Conservation (phyloP, 2,888 invertebrate species). For the Pseudococcus viburni region DNA sequence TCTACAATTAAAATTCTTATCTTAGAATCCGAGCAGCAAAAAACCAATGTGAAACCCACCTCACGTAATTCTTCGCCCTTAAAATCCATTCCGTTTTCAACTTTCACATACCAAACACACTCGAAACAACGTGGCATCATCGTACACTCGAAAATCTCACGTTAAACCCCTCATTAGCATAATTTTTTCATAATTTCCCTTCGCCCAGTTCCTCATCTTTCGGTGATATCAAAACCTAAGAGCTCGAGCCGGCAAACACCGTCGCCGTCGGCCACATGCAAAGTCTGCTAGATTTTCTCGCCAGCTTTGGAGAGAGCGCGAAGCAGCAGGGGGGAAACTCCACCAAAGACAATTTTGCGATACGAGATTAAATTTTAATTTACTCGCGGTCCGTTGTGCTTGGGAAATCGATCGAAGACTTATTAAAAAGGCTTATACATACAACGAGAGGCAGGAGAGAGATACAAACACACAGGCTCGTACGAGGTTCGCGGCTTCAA, state of each 20-base stretch:
- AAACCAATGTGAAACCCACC: too few relatives aligned
- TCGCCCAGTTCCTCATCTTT: background rate
- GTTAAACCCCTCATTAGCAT: background rate
- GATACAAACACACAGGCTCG: background rate
- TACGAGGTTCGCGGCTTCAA: background rate
- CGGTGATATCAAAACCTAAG: background rate
- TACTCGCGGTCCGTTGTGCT: constrained; percentile 44
- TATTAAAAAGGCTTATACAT: constrained; percentile 40
- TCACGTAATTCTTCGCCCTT: too few relatives aligned
- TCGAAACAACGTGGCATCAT: too few relatives aligned
- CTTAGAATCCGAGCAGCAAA: too few relatives aligned
- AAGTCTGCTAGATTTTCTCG: background rate
- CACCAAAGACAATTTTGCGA: constrained; percentile 30
- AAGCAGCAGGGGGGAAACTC: background rate
- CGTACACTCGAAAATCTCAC: background rate
- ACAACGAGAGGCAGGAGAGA: background rate
- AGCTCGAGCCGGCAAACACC: background rate
- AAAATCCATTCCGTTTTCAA: too few relatives aligned
- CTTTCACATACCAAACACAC: too few relatives aligned
- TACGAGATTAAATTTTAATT: constrained; percentile 50
- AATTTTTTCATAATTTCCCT: background rate
- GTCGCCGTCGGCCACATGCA: constrained; percentile 8
- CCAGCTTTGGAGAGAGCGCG: background rate
- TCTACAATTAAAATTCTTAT: too few relatives aligned
- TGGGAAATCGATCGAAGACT: constrained; percentile 29